phyloP scores from a whole-genome alignment of 1,140 invertebrate species.

The Brachionus calyciflorus region DNA sequence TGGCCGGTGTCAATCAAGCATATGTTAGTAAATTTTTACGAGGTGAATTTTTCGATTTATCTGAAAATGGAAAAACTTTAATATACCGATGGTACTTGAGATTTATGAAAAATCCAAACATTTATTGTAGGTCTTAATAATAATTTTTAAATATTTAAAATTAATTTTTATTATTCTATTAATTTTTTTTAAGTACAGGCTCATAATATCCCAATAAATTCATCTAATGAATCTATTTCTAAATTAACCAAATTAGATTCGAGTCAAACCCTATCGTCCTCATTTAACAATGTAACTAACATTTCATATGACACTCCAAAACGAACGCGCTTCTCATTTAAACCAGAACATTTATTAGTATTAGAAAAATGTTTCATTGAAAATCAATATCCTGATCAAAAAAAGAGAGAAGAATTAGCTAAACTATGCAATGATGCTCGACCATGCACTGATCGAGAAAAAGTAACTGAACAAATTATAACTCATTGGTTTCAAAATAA shows the following conservation, averaged over 20 bases:
- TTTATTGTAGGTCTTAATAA: conserved; percentile 47
- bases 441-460: conserved; percentile 47
- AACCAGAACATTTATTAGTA: conserved; percentile 56
- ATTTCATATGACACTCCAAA: conserved; percentile 47
- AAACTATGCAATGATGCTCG: conserved; percentile 56
- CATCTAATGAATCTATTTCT: background rate
- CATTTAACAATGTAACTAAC: background rate
- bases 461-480: conserved; percentile 57
- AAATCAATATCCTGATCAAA: conserved; percentile 59
- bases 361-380: conserved; percentile 57
- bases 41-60: conserved; percentile 57
- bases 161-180: background rate
- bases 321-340: conserved; percentile 60
- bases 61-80: conserved; percentile 54
- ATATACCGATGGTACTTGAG: conserved; percentile 57
- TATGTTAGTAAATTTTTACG: conserved; percentile 58
- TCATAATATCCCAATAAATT: background rate
- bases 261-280: too few species aligned
- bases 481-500: conserved; percentile 62
- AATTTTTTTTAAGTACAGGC: background rate
- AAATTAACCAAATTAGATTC: background rate
- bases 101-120: conserved; percentile 52
- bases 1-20: conserved; percentile 57
- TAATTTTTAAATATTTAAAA: background rate
- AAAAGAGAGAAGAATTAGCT: conserved; percentile 58